Conservation (phyloP, 2,113 vertebrate genomes). For the Anolis sagrei region DNA sequence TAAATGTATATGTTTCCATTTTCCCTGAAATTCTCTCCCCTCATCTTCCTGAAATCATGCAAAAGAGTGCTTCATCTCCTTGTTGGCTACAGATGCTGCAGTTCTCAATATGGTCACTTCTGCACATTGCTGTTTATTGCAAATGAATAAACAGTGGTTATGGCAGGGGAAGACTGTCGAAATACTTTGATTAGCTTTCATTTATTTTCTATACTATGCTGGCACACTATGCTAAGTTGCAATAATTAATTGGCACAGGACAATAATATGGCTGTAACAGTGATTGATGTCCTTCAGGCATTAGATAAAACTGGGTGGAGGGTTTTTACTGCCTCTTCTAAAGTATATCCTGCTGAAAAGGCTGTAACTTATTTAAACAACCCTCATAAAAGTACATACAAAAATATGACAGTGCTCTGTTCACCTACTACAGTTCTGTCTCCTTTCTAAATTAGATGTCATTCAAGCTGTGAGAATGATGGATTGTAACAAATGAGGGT, state of each 20-base stretch:
- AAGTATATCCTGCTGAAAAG: constrained; percentile 18
- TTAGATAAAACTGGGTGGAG: constrained; percentile 5
- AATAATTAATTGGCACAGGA: constrained; percentile 38
- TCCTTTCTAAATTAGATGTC: constrained; percentile 32
- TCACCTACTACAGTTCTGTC: background rate
- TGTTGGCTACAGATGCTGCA: constrained; percentile 45
- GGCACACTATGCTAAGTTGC: constrained; percentile 10
- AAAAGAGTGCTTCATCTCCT: constrained; percentile 45
- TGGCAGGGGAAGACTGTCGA: constrained; percentile 43
- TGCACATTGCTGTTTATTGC: constrained; percentile 42
- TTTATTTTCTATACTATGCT: constrained; percentile 49
- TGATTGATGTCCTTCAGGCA: constrained; percentile 42
- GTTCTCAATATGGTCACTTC: constrained; percentile 41
- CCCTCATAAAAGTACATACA: constrained; percentile 15
- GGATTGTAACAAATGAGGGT: constrained; percentile 10
- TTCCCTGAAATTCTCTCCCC: constrained; percentile 42
- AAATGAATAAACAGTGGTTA: constrained; percentile 41
- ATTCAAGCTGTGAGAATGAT: constrained; percentile 12
- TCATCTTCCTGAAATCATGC: constrained; percentile 53
- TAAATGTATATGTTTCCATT: constrained; percentile 34
- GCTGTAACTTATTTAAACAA: constrained; percentile 28
- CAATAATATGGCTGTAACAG: constrained; percentile 16
- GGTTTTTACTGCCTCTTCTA: constrained; percentile 25
- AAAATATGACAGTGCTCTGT: background rate
- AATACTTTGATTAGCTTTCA: constrained; percentile 57